Evolutionary conservation across 2,888 invertebrate genomes (phyloP).

Genomic region (Agrypnus murinus): DNA sequence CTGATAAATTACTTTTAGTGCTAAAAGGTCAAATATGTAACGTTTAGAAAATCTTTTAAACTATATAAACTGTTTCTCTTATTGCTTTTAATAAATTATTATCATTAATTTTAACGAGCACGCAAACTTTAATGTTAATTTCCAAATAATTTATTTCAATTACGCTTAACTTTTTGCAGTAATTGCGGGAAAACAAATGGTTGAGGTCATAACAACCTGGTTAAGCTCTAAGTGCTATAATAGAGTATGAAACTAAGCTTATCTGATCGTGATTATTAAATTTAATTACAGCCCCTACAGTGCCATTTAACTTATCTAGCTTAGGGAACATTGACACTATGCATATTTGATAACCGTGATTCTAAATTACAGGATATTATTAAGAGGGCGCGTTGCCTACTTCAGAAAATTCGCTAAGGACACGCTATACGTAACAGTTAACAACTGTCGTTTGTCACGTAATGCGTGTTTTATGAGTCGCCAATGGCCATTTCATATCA

Average conservation of each 20-base stretch:
- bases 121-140: constrained; percentile 1
- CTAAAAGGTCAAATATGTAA: too few species aligned
- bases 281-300: constrained; percentile 55
- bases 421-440: constrained; percentile 32
- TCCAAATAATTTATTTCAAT: neutral
- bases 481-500: constrained; percentile 30
- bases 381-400: constrained; percentile 31
- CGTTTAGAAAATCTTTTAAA: neutral
- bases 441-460: constrained; percentile 41
- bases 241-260: constrained; percentile 50
- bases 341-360: constrained; percentile 45
- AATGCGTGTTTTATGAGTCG: constrained; percentile 33
- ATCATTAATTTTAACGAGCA: neutral
- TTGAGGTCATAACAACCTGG: constrained; percentile 16
- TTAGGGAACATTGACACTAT: constrained; percentile 49
- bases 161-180: neutral
- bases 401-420: constrained; percentile 34
- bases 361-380: constrained; percentile 49
- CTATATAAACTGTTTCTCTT: neutral
- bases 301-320: constrained; percentile 52
- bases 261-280: constrained; percentile 57
- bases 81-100: neutral
- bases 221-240: constrained; percentile 28
- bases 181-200: constrained; percentile 14
- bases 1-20: too few species aligned